phyloP scores from a whole-genome alignment of 2,888 invertebrate species.

The Dinocampus coccinellae region DNA sequence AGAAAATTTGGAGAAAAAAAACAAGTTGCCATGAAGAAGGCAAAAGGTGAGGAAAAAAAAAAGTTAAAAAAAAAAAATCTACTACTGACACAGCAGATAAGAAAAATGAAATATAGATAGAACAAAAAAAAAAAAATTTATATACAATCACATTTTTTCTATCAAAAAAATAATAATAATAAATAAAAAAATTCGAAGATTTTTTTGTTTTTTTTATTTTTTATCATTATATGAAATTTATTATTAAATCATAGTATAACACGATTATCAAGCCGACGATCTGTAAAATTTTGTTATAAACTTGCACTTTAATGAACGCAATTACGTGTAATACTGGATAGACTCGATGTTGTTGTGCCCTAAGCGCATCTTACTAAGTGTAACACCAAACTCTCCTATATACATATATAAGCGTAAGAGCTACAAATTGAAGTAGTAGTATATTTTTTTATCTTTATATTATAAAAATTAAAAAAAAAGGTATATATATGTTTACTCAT shows the following conservation, averaged over 20 bases:
- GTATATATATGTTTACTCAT: not conserved
- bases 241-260: not conserved
- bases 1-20: not conserved
- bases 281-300: not conserved
- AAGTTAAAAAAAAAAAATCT: too few species aligned
- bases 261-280: not conserved
- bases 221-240: not conserved
- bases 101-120: too few species aligned
- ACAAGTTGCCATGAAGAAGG: too few species aligned
- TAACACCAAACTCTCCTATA: not conserved
- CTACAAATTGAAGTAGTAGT: not conserved
- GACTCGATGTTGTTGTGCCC: not conserved
- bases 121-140: too few species aligned
- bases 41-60: too few species aligned
- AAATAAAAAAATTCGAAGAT: too few species aligned
- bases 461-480: too few species aligned
- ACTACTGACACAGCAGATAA: too few species aligned
- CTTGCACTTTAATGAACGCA: not conserved
- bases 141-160: too few species aligned
- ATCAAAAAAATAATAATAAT: too few species aligned
- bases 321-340: not conserved
- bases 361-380: not conserved
- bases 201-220: too few species aligned
- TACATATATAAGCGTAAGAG: not conserved
- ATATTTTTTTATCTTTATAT: too few species aligned